Evolutionary conservation across 2,797 vertebrate species (phyloP), one percentile per base, ranked within the genome.

Genomic region (Catamblyrhynchus diadema): DNA sequence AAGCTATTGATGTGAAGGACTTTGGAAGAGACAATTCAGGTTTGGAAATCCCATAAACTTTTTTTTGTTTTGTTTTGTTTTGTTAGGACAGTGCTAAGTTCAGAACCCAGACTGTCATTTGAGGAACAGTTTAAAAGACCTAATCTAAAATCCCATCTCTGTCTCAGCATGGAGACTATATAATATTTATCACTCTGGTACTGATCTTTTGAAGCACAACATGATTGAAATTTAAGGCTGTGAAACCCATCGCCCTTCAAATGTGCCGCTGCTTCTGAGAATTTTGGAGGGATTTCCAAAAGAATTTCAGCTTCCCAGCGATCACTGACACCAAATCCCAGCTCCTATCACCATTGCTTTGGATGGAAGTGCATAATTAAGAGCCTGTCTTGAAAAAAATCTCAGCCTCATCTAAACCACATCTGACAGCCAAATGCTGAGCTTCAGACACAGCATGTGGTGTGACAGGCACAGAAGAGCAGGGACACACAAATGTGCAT

Each of bases 341-440:
- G 9, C 12, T 83, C n/a, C 3, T 0, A 9, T 17, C 0, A 0
- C 72, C 33, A 2, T 11, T 70, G 35, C 47, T 70, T 62, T 32
- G 51, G 50, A 81, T 12, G 12, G 12, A 73, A 73, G 23, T 6
- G 9, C 7, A 2, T 25, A 45, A 75, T 28, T 28, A 50, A 79
- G 67, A n/a, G 14, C 19, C 32, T 59, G 37, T 37, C 19, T 37
- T 64, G 19, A 51, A 78, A 73, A 60, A 62, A 60, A 41, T 10
- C n/a, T 64, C 56, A 60, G 22, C 37, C 45, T 84, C n/a, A 12
- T 35, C 22, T 54, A 33, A 86, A 37, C 12, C 21, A 7, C 21
- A 6, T 3, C 2, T 5, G 74, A 23, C 20, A 75, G 51, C 33
- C 64, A 23, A n/a, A 20, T 8, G 32, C 4, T 54, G 24, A 10